Conservation (phyloP, 2,888 invertebrate genomes). For the Athrips mouffetella region DNA sequence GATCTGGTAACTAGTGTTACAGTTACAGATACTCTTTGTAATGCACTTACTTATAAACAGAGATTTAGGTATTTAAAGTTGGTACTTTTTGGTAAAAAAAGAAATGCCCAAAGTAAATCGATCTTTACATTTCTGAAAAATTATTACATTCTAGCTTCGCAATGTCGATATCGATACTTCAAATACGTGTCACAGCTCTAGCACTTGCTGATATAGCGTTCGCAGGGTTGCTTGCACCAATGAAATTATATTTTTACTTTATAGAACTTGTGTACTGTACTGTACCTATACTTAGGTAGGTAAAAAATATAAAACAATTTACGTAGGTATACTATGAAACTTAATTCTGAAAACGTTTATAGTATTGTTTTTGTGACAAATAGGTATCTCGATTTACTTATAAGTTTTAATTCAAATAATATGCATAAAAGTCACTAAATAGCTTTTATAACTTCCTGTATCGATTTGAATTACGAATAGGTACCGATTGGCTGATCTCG, state of each 20-base stretch:
- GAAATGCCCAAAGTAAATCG: no score
- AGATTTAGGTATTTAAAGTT: no score
- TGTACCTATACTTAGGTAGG: background rate
- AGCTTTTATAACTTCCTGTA: background rate
- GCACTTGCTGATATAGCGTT: constrained; percentile 48
- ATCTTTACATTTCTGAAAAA: no score
- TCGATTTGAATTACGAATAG: constrained; percentile 6
- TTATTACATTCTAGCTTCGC: background rate
- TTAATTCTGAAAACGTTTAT: no score
- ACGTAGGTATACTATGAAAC: background rate
- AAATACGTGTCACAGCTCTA: constrained; percentile 44
- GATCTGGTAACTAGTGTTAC: no score
- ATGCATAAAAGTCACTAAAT: background rate
- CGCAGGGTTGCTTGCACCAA: constrained; percentile 31
- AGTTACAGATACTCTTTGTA: no score
- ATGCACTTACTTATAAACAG: no score
- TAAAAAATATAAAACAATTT: background rate
- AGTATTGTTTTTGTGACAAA: no score
- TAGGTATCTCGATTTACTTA: no score
- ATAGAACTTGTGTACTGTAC: background rate
- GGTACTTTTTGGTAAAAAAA: no score
- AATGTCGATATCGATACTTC: constrained; percentile 40
- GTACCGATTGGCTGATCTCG: background rate
- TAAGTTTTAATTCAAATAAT: no score
- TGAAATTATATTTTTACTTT: constrained; percentile 20